Evolutionary conservation across 2,888 invertebrate species (phyloP).

Genomic region (Tromatobia lineatoria): DNA sequence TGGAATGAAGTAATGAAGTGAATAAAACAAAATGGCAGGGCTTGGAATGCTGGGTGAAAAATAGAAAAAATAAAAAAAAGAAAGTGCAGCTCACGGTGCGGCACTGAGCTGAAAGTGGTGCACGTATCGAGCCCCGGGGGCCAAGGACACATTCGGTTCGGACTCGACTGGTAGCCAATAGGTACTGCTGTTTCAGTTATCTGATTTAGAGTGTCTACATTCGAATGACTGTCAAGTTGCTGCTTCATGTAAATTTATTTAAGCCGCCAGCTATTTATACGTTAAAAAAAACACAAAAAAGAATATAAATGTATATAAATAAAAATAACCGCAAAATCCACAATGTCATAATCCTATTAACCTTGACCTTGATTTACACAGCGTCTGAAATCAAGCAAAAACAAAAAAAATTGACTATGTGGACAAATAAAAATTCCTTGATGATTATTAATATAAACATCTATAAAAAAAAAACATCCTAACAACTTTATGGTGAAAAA

Average conservation of each 20-base stretch:
- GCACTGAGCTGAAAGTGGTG: conserved; percentile 39
- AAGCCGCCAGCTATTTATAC: neutral
- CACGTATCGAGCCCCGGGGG: conserved; percentile 67
- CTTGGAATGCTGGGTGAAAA: conserved; percentile 15
- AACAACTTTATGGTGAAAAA: no score
- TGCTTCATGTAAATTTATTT: neutral
- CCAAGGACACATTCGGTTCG: conserved; percentile 73
- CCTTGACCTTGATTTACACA: no score
- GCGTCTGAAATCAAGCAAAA: no score
- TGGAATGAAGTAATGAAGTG: conserved; percentile 28
- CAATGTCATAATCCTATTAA: no score
- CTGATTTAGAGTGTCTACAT: conserved; percentile 22
- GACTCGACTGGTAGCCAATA: conserved; percentile 21
- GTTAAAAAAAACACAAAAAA: no score
- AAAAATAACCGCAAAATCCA: no score
- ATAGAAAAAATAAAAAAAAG: neutral
- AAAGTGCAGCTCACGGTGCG: conserved; percentile 34
- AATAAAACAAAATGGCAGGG: conserved; percentile 59
- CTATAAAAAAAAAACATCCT: no score
- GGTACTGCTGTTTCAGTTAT: neutral
- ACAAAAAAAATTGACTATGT: no score
- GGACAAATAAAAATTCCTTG: no score
- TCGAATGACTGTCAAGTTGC: conserved; percentile 41
- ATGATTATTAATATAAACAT: no score
- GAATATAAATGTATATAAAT: no score